A percentile compares a stretch with the other conserved stretches of the same genome.
Evolutionary conservation across 2,797 vertebrate genomes (phyloP).

Genomic region (Tapera naevia): DNA sequence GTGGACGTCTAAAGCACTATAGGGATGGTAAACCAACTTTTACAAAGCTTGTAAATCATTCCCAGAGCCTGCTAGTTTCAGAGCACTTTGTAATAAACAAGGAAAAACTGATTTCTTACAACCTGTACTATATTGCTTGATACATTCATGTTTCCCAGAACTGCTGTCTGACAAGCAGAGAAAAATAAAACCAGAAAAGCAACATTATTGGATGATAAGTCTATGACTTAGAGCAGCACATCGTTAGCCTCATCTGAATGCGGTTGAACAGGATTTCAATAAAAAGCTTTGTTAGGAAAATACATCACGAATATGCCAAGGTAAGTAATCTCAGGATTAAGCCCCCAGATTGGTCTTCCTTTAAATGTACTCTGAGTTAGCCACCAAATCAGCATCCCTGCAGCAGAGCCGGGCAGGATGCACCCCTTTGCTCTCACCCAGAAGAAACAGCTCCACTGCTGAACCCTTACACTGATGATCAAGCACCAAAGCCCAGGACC

Average conservation of each 20-base stretch:
- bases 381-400: neutral
- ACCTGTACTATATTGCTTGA: neutral
- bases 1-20: neutral
- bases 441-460: neutral
- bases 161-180: neutral
- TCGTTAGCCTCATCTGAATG: neutral
- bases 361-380: neutral
- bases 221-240: accelerated
- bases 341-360: neutral
- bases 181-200: neutral
- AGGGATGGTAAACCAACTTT: neutral
- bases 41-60: neutral
- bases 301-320: neutral
- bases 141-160: neutral
- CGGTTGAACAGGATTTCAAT: neutral
- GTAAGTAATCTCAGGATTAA: neutral
- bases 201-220: neutral
- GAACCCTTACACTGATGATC: neutral
- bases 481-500: neutral
- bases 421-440: neutral
- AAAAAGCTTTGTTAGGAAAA: neutral
- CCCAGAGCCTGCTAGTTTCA: neutral
- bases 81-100: neutral
- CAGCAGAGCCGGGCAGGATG: neutral
- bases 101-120: neutral